Conservation (phyloP, 1,140 invertebrate species). For the Drosophila equinoxialis region DNA sequence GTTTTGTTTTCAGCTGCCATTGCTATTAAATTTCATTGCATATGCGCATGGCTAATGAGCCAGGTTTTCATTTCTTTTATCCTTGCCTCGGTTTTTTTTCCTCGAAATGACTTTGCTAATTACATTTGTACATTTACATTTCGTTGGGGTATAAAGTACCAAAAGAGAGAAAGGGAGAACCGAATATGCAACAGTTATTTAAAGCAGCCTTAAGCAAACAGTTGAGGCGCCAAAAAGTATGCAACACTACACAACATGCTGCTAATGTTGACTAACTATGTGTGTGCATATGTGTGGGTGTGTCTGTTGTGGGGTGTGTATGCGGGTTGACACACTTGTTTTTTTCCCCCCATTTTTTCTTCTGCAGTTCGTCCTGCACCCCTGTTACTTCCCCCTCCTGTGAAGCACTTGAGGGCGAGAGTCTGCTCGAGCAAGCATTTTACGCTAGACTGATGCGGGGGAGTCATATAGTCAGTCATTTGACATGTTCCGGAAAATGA, state of each 20-base stretch:
- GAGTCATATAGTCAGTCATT: constrained; percentile 13
- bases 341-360: constrained; percentile 17
- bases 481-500: constrained; percentile 27
- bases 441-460: constrained; percentile 36
- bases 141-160: constrained; percentile 16
- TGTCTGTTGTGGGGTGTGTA: constrained; percentile 17
- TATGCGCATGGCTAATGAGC: constrained; percentile 27
- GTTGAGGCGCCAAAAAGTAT: constrained; percentile 61
- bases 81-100: not conserved
- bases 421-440: constrained; percentile 51
- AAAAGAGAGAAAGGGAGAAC: not conserved
- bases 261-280: constrained; percentile 45
- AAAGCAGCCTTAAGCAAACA: constrained; percentile 57
- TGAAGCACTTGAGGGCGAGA: constrained; percentile 56
- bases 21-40: constrained; percentile 26
- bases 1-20: not conserved
- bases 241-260: constrained; percentile 43
- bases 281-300: constrained; percentile 18
- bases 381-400: too few relatives aligned
- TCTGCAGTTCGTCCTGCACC: constrained; percentile 1
- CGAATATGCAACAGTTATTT: constrained; percentile 65
- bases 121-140: constrained; percentile 49
- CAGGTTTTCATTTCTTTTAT: constrained; percentile 14
- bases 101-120: constrained; percentile 55
- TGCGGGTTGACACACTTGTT: constrained; percentile 57